A percentile compares a stretch with the other conserved stretches of the same genome.
These are phyloP conservation scores for Pristionchus entomophagus DNA, from an alignment of 2,888 invertebrate genomes.

Conservation along the genomic window DNA sequence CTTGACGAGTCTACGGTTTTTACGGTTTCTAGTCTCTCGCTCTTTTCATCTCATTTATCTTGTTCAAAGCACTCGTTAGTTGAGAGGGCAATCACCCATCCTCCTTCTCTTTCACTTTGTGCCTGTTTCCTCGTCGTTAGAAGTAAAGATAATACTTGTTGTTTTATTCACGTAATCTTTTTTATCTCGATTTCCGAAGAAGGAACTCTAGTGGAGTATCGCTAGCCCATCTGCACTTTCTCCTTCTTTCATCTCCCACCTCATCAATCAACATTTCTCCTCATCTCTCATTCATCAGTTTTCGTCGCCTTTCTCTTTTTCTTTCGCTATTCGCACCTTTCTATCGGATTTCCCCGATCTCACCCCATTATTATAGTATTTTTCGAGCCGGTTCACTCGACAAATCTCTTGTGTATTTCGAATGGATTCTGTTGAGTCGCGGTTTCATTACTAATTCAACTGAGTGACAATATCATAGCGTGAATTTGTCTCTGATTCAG, in stretches of 20 bases:
- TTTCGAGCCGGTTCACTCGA: neutral
- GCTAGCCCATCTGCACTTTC: neutral
- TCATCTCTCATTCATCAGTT: neutral
- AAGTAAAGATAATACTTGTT: too few relatives aligned
- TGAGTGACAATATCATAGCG: neutral
- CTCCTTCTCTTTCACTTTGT: neutral
- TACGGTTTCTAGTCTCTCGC: too few relatives aligned
- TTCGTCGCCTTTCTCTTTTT: constrained; percentile 10
- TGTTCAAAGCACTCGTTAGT: neutral
- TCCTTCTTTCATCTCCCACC: neutral
- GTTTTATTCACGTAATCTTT: too few relatives aligned
- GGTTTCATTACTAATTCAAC: neutral
- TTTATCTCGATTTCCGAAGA: too few relatives aligned
- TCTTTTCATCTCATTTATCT: constrained; percentile 20
- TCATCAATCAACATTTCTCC: neutral
- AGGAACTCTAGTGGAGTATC: neutral
- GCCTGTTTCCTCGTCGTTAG: neutral
- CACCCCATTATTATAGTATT: neutral
- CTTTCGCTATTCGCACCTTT: neutral
- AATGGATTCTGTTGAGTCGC: neutral
- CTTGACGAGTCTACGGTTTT: neutral
- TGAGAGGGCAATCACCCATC: neutral
- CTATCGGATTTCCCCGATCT: constrained; percentile 15
- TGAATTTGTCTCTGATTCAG: neutral
- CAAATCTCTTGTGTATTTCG: neutral